Conservation (phyloP, 2,888 invertebrate genomes). For the Hypena proboscidalis region DNA sequence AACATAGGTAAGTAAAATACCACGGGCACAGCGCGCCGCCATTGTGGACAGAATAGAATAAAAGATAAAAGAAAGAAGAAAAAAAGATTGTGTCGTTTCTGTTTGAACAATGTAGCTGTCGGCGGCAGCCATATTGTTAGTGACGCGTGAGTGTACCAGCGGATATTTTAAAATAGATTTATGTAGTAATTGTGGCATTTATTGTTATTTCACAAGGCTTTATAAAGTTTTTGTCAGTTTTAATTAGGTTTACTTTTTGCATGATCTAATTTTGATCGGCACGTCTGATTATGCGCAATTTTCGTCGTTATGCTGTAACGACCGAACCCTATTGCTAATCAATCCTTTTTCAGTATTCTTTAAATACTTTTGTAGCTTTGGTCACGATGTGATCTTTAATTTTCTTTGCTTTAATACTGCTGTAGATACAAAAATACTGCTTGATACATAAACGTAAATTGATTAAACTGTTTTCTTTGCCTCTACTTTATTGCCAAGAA, state of each 20-base stretch:
- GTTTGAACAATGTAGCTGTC: conserved; percentile 83
- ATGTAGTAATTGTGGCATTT: conserved; percentile 26
- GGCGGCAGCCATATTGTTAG: conserved; percentile 77
- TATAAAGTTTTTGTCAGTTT: not conserved
- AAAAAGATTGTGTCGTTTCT: conserved; percentile 81
- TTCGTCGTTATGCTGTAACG: too few relatives aligned
- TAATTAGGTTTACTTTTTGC: conserved; percentile 2
- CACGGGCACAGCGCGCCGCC: conserved; percentile 73
- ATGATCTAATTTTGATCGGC: conserved; percentile 5
- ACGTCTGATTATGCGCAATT: conserved; percentile 1
- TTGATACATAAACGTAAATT: too few relatives aligned
- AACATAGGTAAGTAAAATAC: conserved; percentile 77
- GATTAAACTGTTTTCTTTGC: too few relatives aligned
- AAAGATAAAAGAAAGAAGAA: conserved; percentile 70
- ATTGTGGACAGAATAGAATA: conserved; percentile 72
- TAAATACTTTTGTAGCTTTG: too few relatives aligned
- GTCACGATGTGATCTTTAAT: too few relatives aligned
- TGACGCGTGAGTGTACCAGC: conserved; percentile 54
- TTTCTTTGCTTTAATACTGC: too few relatives aligned
- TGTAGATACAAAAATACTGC: too few relatives aligned
- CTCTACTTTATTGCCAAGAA: too few relatives aligned
- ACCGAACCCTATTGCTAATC: too few relatives aligned
- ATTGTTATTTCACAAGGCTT: conserved; percentile 8
- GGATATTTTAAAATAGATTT: conserved; percentile 40
- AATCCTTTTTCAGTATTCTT: too few relatives aligned